Percentiles rank a stretch among this genome's conserved stretches.
Evolutionary conservation across 1,140 invertebrate genomes (phyloP).

Genomic region (Sarcophaga peregrina): DNA sequence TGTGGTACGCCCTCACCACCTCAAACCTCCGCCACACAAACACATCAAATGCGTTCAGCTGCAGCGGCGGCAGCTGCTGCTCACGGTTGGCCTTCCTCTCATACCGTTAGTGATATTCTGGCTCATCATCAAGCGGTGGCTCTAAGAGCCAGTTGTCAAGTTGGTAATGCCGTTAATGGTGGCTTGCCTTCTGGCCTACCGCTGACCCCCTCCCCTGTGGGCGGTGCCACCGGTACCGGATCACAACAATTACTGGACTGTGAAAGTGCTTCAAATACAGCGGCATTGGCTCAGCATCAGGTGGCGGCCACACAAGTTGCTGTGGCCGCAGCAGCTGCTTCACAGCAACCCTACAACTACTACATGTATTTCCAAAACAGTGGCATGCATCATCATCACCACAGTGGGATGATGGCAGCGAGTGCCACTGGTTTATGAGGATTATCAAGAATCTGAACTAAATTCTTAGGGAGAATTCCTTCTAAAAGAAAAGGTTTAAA

Average conservation of each 20-base stretch:
- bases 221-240: constrained; percentile 42
- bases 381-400: constrained; percentile 64
- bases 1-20: constrained; percentile 66
- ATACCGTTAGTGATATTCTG: constrained; percentile 79
- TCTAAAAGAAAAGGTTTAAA: not conserved
- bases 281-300: constrained; percentile 55
- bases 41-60: constrained; percentile 55
- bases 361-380: constrained; percentile 75
- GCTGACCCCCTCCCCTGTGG: constrained; percentile 60
- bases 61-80: constrained; percentile 57
- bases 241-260: constrained; percentile 40
- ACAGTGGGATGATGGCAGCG: constrained; percentile 64
- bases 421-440: constrained; percentile 64
- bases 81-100: constrained; percentile 71
- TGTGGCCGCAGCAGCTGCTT: constrained; percentile 62
- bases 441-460: not conserved
- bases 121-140: constrained; percentile 67
- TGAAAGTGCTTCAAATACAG: constrained; percentile 46
- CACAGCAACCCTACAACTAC: constrained; percentile 77
- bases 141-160: constrained; percentile 61
- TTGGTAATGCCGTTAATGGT: constrained; percentile 50
- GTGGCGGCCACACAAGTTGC: constrained; percentile 55
- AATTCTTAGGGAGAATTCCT: not conserved
- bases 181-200: constrained; percentile 54
- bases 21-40: constrained; percentile 58